Evolutionary conservation across 1,140 invertebrate species (phyloP).

Genomic region (Hestina assimilis): DNA sequence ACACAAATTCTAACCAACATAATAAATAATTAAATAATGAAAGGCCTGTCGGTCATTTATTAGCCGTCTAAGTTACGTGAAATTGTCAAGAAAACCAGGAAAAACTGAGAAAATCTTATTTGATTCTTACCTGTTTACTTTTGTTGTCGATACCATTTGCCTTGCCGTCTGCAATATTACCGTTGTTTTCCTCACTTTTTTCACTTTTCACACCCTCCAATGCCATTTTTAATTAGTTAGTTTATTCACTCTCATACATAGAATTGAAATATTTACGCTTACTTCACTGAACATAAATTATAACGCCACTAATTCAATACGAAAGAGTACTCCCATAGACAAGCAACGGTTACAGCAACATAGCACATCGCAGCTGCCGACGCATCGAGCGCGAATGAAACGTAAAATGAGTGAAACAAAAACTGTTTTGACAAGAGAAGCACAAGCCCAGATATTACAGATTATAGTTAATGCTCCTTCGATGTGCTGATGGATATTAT

Average conservation of each 20-base stretch:
- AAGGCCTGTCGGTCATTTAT: neutral
- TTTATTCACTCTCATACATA: slow-evolving; percentile 74
- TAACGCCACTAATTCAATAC: slow-evolving; percentile 63
- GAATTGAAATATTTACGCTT: slow-evolving; percentile 46
- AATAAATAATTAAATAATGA: neutral
- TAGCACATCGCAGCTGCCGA: slow-evolving; percentile 48
- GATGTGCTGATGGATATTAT: too few species aligned
- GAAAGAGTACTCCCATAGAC: slow-evolving; percentile 65
- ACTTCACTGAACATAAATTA: slow-evolving; percentile 59
- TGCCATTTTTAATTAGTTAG: slow-evolving; percentile 68
- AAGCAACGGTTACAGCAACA: slow-evolving; percentile 48
- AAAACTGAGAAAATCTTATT: slow-evolving; percentile 21
- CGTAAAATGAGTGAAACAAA: slow-evolving; percentile 36
- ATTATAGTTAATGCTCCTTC: too few species aligned
- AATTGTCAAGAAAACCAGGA: slow-evolving; percentile 19
- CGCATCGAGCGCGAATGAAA: slow-evolving; percentile 72
- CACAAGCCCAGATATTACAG: neutral
- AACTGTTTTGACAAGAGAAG: slow-evolving; percentile 16
- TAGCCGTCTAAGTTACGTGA: neutral
- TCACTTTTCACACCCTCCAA: slow-evolving; percentile 77
- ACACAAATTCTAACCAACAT: neutral
- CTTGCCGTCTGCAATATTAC: slow-evolving; percentile 65
- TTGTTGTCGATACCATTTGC: slow-evolving; percentile 73
- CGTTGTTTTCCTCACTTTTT: slow-evolving; percentile 75
- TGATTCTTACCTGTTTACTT: slow-evolving; percentile 69